Conservation (phyloP, 2,113 vertebrate species). For the Catharus fuscescens region DNA sequence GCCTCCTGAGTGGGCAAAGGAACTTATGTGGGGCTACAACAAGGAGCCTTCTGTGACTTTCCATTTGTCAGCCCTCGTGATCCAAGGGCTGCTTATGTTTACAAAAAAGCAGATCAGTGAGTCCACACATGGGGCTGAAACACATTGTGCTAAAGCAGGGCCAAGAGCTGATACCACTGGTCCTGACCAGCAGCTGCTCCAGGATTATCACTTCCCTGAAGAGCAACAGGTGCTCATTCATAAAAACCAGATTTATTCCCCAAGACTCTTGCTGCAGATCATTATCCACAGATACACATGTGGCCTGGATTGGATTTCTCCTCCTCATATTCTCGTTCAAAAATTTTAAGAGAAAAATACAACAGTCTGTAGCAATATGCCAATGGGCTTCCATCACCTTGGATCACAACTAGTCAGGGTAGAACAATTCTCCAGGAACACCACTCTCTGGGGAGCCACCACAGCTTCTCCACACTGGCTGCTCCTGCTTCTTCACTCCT, state of each 20-base stretch:
- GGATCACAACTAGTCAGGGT: neutral
- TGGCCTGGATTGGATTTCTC: neutral
- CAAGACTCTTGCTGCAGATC: neutral
- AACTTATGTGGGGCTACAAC: neutral
- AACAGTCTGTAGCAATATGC: neutral
- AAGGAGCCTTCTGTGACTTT: neutral
- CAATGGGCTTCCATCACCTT: neutral
- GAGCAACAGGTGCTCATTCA: neutral
- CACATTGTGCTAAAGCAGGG: neutral
- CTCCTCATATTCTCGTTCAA: neutral
- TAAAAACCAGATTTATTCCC: neutral
- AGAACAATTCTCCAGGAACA: neutral
- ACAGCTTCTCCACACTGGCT: too few relatives aligned
- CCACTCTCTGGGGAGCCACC: neutral
- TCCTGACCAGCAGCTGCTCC: constrained; percentile 8
- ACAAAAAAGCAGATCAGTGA: neutral
- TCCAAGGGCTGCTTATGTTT: neutral
- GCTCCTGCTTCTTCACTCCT: neutral
- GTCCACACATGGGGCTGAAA: neutral
- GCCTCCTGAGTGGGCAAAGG: neutral
- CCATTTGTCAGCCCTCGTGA: neutral
- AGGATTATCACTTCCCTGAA: neutral
- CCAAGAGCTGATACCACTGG: neutral
- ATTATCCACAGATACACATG: neutral
- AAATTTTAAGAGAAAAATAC: neutral